Base-by-base conservation (phyloP, 2,113 vertebrate species). In the Mesoclemmys tuberculata region DNA sequence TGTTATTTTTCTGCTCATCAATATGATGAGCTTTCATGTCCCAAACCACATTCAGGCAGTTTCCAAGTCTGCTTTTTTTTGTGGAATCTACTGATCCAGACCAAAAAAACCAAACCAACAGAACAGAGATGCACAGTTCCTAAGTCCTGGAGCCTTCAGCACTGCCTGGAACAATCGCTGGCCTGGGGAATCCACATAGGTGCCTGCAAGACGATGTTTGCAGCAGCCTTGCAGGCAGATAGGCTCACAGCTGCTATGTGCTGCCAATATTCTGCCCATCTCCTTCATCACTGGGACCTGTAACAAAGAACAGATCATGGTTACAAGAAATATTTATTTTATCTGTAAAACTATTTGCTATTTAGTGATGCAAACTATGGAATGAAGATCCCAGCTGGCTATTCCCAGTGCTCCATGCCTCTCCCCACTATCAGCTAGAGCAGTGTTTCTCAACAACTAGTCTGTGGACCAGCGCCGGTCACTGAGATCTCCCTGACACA, bases 1-100 rank as follows among this genome's bases (percentile, higher is more conserved):
- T 94, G 92, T 92, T 96, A 93, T 96, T 92, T 95, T 94, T 95
- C 94, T n/a, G 89, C 98, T 99, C 99, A 99, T 99, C 99, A 99
- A 99, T 99, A 99, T 99, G 99, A 99, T 99, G 99, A 99, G 99
- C 98, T 98, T 98, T 98, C 98, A 97, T 80, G 97, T 99, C 99
- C 99, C 98, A 99, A 98, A 99, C 99, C 98, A 98, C 98, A 98
- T 98, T 98, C 99, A 98, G 99, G 98, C 99, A 98, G 98, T 98
- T 98, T 97, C 97, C 98, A 98, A 98, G 98, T 99, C 99, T 99
- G 99, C 98, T 98, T 97, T 98, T 98, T 92, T 94, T 89, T 96
- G 96, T 96, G 94, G 98, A 98, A 97, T 97, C 88, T 90, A 97
- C 90, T 94, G 96, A 96, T 98, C 98, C 98, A 93, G 97, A 98